Conservation (phyloP, 2,888 invertebrate species). For the Holacanthella duospinosa region DNA sequence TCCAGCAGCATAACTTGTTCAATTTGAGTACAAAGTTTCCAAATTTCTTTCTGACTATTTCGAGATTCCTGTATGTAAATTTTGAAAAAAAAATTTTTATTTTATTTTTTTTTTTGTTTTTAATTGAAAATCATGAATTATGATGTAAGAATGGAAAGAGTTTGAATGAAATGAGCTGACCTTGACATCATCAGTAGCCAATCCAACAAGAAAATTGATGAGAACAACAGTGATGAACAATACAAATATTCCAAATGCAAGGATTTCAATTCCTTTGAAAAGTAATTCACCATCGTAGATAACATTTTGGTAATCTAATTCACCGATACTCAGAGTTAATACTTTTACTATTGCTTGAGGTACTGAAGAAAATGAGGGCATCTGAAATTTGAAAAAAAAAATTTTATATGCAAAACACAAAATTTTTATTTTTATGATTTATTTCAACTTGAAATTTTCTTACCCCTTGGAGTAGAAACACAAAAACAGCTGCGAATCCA, state of each 20-base stretch:
- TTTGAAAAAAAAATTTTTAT: neutral
- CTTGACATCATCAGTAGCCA: constrained; percentile 11
- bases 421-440: neutral
- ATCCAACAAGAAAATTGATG: constrained; percentile 9
- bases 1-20: constrained; percentile 10
- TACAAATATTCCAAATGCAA: constrained; percentile 8
- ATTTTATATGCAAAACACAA: too few species aligned
- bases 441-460: neutral
- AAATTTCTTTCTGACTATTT: neutral
- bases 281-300: constrained; percentile 1
- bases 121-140: too few species aligned
- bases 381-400: constrained; percentile 3
- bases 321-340: constrained; percentile 5
- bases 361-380: constrained; percentile 10
- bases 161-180: neutral
- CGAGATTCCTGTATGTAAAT: constrained; percentile 5
- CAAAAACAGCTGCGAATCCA: constrained; percentile 11
- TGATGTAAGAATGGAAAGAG: neutral
- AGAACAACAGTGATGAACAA: constrained; percentile 5
- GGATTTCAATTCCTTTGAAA: constrained; percentile 9
- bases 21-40: constrained; percentile 10
- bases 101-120: too few species aligned
- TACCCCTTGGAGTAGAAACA: constrained; percentile 6
- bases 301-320: constrained; percentile 7
- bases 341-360: constrained; percentile 11